A percentile compares a stretch with the other conserved stretches of the same genome.
phyloP scores from a whole-genome alignment of 2,888 invertebrate genomes.

The Carcina quercana region DNA sequence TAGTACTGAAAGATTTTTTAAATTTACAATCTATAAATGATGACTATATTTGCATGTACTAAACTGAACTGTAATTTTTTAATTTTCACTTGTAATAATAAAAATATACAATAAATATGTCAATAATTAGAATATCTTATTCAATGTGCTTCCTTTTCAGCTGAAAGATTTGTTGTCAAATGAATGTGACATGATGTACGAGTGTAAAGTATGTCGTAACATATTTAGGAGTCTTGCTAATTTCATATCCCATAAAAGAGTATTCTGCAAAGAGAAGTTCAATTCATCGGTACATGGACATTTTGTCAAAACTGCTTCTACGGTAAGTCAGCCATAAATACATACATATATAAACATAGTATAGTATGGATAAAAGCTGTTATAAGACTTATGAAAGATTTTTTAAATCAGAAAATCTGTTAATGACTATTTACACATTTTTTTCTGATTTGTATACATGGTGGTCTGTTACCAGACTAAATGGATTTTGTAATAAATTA shows the following conservation, averaged over 20 bases:
- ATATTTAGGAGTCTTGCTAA: constrained; percentile 91
- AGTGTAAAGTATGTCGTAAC: constrained; percentile 90
- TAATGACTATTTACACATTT: no score
- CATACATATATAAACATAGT: no score
- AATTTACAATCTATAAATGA: no score
- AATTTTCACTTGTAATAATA: neutral
- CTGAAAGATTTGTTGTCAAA: constrained; percentile 82
- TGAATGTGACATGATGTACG: constrained; percentile 92
- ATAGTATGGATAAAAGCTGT: no score
- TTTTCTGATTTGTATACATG: no score
- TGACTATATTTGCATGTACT: neutral
- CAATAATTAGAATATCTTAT: no score
- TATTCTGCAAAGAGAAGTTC: constrained; percentile 81
- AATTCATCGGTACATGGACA: constrained; percentile 57
- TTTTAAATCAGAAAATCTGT: no score
- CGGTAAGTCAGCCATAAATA: constrained; percentile 58
- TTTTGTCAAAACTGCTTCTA: constrained; percentile 53
- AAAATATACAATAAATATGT: constrained; percentile 1
- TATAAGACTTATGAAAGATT: no score
- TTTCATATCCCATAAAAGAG: constrained; percentile 91
- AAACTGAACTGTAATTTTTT: neutral
- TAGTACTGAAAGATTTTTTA: no score
- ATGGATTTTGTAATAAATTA: no score
- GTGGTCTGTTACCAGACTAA: no score
- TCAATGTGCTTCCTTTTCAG: constrained; percentile 73